These are phyloP conservation scores for Philereme transversata DNA, from an alignment of 2,888 invertebrate species.

Conservation along the genomic window DNA sequence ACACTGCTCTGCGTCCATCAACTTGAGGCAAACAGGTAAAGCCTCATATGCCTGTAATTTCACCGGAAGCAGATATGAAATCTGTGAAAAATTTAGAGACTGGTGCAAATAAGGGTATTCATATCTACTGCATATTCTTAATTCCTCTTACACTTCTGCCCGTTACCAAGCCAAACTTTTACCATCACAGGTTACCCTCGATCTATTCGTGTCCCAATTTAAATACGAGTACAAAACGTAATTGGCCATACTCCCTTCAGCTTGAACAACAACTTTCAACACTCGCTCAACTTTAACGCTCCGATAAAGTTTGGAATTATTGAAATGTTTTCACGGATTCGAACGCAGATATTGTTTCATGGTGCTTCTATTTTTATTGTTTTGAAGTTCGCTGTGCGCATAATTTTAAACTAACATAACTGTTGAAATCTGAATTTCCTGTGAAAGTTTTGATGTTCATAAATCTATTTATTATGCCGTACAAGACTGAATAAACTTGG, in stretches of 20 bases:
- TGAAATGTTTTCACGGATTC: slow-evolving; percentile 36
- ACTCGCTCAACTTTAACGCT: slow-evolving; percentile 26
- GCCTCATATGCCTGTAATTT: too few species aligned
- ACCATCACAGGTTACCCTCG: slow-evolving; percentile 21
- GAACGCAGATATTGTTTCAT: slow-evolving; percentile 27
- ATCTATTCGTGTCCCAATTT: slow-evolving; percentile 22
- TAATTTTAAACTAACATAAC: neutral
- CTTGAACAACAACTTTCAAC: slow-evolving; percentile 15
- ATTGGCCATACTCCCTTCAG: slow-evolving; percentile 27
- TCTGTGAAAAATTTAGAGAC: too few species aligned
- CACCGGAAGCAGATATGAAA: too few species aligned
- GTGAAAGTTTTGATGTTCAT: too few species aligned
- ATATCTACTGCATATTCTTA: too few species aligned
- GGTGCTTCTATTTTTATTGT: slow-evolving; percentile 12
- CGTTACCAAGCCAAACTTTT: neutral
- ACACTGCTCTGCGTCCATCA: too few species aligned
- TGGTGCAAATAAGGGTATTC: too few species aligned
- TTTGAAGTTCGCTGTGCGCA: neutral
- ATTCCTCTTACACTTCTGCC: too few species aligned
- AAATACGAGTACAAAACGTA: slow-evolving; percentile 35
- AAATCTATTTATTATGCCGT: too few species aligned
- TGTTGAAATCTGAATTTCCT: neutral
- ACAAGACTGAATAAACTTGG: too few species aligned
- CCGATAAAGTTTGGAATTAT: slow-evolving; percentile 35
- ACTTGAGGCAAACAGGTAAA: too few species aligned